Conservation (phyloP, 2,113 vertebrate genomes). For the Thalassarche chlororhynchos region DNA sequence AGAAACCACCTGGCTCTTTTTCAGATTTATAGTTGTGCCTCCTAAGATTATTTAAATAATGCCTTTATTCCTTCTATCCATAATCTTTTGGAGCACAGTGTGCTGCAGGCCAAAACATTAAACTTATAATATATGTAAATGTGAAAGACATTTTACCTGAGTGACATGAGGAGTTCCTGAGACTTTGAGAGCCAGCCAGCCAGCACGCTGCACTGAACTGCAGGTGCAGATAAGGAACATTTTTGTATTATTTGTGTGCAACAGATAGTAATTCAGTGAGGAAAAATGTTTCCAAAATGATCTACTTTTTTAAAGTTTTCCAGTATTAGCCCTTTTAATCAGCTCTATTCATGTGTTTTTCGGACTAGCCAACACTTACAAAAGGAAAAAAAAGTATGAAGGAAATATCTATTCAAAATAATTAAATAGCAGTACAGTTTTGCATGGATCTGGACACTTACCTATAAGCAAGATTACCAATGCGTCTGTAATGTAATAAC, state of each 20-base stretch:
- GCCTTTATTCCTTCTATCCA: not conserved
- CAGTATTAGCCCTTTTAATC: not conserved
- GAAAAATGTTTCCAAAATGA: not conserved
- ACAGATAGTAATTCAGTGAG: not conserved
- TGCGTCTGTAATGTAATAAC: constrained; percentile 63
- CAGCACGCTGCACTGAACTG: not conserved
- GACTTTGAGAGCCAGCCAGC: not conserved
- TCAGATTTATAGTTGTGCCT: not conserved
- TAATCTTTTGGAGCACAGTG: not conserved
- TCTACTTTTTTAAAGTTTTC: not conserved
- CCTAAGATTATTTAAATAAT: not conserved
- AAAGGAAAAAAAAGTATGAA: not conserved
- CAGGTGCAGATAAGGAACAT: not conserved
- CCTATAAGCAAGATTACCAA: constrained; percentile 69
- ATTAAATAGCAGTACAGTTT: not conserved
- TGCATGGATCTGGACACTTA: constrained; percentile 45
- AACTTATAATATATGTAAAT: not conserved
- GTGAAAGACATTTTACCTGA: not conserved
- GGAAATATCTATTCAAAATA: not conserved
- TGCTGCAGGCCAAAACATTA: not conserved
- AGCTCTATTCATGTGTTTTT: not conserved
- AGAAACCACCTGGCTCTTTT: not conserved
- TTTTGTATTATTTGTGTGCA: not conserved
- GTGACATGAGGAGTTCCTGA: not conserved
- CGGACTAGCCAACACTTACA: not conserved